Evolutionary conservation across 2,113 vertebrate genomes (phyloP), one percentile per base, ranked within the genome.

Genomic region (Leiothrix lutea): DNA sequence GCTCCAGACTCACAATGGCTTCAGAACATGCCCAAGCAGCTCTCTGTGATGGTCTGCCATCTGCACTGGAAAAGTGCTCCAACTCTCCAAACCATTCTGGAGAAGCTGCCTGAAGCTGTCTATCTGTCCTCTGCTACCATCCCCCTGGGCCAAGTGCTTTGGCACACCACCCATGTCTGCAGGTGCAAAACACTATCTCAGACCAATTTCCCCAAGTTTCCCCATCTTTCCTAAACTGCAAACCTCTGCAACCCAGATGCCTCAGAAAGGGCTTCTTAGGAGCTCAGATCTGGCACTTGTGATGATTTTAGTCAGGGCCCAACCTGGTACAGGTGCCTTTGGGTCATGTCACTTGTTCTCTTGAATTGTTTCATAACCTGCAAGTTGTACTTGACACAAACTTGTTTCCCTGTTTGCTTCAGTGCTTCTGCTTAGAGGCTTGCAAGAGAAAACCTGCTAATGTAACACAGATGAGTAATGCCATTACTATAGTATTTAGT

Each of bases 61-160:
- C 29, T 0, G 0, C 0, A 0, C n/a, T 82, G 50, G 65, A 57
- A 81, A 89, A 56, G 29, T 18, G 15, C 53, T 82, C 62, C 4
- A 7, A 60, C 8, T 12, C 57, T 79, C 24, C 47, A 86, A 42
- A 61, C 20, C 20, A 26, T n/a, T 81, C 65, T 60, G 35, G 67
- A 95, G 48, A 79, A 81, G 50, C 14, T n/a, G 65, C 50, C 35
- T 62, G 38, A 24, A 94, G 33, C 35, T 56, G 28, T 38, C 50
- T 72, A 44, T 42, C 57, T 74, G 56, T 74, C 31, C 70, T 56
- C 53, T 67, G 61, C 35, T 79, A 72, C 38, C 56, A 47, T 2
- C 1, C 3, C 1, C 12, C 35, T 12, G 36, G 56, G 47, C 40
- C 14, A 12, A 22, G 17, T 24, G 25, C 53, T 61, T 45, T 56